Evolutionary conservation across 2,888 invertebrate genomes (phyloP).

Genomic region (Aspidapion aeneum): DNA sequence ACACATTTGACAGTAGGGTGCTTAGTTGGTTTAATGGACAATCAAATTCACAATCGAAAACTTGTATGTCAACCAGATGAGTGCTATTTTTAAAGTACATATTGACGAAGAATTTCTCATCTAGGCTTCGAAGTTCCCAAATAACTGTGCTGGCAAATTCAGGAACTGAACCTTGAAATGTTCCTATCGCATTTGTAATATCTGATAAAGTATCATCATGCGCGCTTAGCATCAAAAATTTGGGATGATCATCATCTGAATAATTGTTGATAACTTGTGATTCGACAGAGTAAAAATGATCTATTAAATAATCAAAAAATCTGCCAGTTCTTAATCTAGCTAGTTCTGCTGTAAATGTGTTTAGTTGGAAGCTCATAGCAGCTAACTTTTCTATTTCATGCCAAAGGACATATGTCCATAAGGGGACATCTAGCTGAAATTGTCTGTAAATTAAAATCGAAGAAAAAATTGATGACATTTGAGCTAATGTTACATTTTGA

Average conservation of each 20-base stretch:
- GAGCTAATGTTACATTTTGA: background rate
- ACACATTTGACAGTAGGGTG: conserved; percentile 54
- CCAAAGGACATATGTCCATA: conserved; percentile 46
- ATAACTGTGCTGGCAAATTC: conserved; percentile 66
- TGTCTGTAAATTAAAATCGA: conserved; percentile 62
- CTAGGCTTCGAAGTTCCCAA: conserved; percentile 59
- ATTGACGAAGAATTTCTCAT: conserved; percentile 38
- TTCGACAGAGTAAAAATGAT: conserved; percentile 52
- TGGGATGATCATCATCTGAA: conserved; percentile 40
- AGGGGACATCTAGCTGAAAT: conserved; percentile 52
- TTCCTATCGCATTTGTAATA: conserved; percentile 63
- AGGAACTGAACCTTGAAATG: conserved; percentile 66
- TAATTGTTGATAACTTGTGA: conserved; percentile 15
- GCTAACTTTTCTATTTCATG: conserved; percentile 61
- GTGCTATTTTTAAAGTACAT: conserved; percentile 64
- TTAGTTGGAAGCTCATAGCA: conserved; percentile 55
- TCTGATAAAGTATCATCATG: conserved; percentile 79
- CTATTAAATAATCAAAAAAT: conserved; percentile 65
- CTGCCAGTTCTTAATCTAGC: conserved; percentile 60
- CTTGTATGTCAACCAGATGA: conserved; percentile 42
- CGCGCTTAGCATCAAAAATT: conserved; percentile 70
- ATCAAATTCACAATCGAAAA: conserved; percentile 61
- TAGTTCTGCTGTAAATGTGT: conserved; percentile 54
- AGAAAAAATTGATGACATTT: conserved; percentile 54
- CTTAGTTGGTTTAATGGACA: conserved; percentile 62